Evolutionary conservation across 2,797 vertebrate genomes (phyloP).

Genomic region (Remorina albescens): DNA sequence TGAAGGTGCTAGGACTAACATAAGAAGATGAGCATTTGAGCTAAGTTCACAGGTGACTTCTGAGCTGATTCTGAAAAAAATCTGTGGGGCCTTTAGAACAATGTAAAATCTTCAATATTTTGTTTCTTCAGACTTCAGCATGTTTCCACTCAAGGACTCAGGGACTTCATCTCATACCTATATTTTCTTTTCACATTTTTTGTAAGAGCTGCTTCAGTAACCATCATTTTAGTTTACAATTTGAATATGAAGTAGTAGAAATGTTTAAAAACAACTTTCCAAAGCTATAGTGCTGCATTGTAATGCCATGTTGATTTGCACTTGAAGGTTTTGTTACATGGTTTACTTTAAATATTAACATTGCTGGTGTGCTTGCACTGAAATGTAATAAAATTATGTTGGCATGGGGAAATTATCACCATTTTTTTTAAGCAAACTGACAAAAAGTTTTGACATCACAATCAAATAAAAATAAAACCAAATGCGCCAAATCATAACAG

Average conservation of each 20-base stretch:
- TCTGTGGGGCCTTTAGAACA: constrained; percentile 1
- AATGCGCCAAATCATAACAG: too few species aligned
- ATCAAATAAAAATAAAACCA: too few species aligned
- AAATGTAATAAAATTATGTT: constrained; percentile 31
- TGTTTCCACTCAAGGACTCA: constrained; percentile 36
- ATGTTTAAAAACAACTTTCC: not conserved
- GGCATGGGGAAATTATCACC: not conserved
- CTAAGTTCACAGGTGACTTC: not conserved
- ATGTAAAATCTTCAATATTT: not conserved
- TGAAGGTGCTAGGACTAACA: constrained; percentile 60
- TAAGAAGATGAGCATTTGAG: constrained; percentile 8
- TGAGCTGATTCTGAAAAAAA: not conserved
- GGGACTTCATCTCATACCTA: constrained; percentile 12
- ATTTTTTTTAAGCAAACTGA: not conserved
- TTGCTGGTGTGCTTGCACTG: constrained; percentile 4
- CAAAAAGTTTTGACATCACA: not conserved
- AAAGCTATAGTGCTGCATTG: not conserved
- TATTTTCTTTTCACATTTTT: not conserved
- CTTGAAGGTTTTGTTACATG: not conserved
- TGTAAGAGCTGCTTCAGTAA: not conserved
- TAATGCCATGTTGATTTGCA: constrained; percentile 15
- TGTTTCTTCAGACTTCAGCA: constrained; percentile 15
- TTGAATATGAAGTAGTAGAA: not conserved
- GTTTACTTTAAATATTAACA: not conserved
- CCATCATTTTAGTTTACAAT: constrained; percentile 7